A percentile compares a stretch with the other conserved stretches of the same genome.
Evolutionary conservation across 1,140 invertebrate species (phyloP).

Genomic region (Arion vulgaris): DNA sequence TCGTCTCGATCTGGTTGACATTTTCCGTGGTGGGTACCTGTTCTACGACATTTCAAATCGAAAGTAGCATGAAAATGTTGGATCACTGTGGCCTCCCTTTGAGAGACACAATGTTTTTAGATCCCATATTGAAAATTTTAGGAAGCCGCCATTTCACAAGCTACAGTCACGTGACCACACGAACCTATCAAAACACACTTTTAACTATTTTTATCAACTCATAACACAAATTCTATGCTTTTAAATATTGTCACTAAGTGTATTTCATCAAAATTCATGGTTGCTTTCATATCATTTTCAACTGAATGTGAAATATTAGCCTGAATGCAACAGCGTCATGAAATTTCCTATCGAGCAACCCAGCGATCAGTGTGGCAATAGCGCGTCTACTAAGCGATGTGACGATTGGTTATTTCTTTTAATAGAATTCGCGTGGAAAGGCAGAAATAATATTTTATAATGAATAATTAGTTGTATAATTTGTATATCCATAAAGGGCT

Average conservation of each 20-base stretch:
- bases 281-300: constrained; percentile 9
- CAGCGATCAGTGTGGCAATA: constrained; percentile 29
- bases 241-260: background rate
- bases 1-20: constrained; percentile 88
- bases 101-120: constrained; percentile 54
- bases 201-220: constrained; percentile 21
- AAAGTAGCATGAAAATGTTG: constrained; percentile 33
- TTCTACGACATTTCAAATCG: constrained; percentile 36
- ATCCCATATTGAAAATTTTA: constrained; percentile 72
- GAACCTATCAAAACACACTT: constrained; percentile 51
- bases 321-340: constrained; percentile 4
- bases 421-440: constrained; percentile 18
- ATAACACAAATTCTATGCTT: background rate
- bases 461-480: background rate
- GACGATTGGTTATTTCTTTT: constrained; percentile 44
- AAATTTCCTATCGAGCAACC: constrained; percentile 40
- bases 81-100: constrained; percentile 38
- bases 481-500: background rate
- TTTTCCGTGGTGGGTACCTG: constrained; percentile 74
- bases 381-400: constrained; percentile 31
- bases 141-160: constrained; percentile 73
- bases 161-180: constrained; percentile 69
- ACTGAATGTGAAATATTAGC: background rate
- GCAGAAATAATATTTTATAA: background rate
- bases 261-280: background rate